These are phyloP conservation scores for Zonotrichia albicollis DNA, from an alignment of 2,797 vertebrate genomes.

Conservation along the genomic window DNA sequence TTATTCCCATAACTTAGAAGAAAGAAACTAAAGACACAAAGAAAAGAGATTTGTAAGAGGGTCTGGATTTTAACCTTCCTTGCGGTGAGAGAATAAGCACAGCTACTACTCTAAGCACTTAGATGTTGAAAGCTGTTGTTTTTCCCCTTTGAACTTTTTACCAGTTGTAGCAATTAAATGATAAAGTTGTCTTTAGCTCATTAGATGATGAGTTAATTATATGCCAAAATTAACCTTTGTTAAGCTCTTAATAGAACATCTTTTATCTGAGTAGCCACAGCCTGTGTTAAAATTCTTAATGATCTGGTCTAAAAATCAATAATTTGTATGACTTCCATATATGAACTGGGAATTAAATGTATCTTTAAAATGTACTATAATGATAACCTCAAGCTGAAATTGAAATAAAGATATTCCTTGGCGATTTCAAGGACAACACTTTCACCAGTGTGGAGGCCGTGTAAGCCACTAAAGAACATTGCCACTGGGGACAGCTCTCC, in stretches of 20 bases:
- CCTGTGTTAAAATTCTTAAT: slow-evolving; percentile 65
- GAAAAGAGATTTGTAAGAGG: slow-evolving; percentile 38
- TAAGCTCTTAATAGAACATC: slow-evolving; percentile 59
- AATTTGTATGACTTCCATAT: slow-evolving; percentile 59
- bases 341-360: slow-evolving; percentile 51
- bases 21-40: slow-evolving; percentile 32
- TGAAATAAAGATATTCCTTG: slow-evolving; percentile 59
- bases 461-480: slow-evolving; percentile 38
- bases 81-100: slow-evolving; percentile 35
- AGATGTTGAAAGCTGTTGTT: slow-evolving; percentile 54
- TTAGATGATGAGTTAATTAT: slow-evolving; percentile 63
- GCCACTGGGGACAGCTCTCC: slow-evolving; percentile 40
- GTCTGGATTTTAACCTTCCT: slow-evolving; percentile 48
- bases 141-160: slow-evolving; percentile 65
- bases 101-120: neutral
- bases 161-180: slow-evolving; percentile 57
- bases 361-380: slow-evolving; percentile 59
- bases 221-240: slow-evolving; percentile 65
- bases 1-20: neutral
- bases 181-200: slow-evolving; percentile 64
- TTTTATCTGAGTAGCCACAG: slow-evolving; percentile 56
- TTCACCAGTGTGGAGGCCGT: slow-evolving; percentile 33
- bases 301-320: slow-evolving; percentile 61
- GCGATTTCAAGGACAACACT: slow-evolving; percentile 63
- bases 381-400: slow-evolving; percentile 67